Base-by-base conservation (phyloP, 2,113 vertebrate genomes). In the Delphinus delphis region DNA sequence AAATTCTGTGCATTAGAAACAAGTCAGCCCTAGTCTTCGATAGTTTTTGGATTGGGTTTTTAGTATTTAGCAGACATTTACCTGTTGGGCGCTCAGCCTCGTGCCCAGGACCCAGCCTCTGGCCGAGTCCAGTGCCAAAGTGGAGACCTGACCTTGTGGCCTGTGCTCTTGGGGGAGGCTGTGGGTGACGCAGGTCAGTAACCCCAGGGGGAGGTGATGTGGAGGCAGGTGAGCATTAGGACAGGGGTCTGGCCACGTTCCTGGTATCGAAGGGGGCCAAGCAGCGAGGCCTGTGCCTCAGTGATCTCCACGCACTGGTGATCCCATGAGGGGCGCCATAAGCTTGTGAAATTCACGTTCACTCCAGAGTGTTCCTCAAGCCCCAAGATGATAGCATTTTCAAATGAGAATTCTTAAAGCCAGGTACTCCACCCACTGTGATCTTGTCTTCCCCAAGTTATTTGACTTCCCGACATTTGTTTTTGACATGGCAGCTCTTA, bases 21-120 rank as follows among this genome's bases (percentile, higher is more conserved):
- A n/a, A 50, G 26, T 41, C 41, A 17, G 36, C 36, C 1, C 10
- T 76, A 20, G 58, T 63, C 18, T 53, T 58, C 21, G 10, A 63
- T 14, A 11, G 50, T 60, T 80, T 18, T 38, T 8, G 20, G 53
- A 33, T 41, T 77, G 50, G 38, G 17, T 14, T 67, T 88, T 63
- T 86, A 44, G 36, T 82, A 71, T 76, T 74, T 63, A 85, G 41
- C 81, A 82, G 36, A 36, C n/a, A n/a, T 85, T 92, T 92, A 26
- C 14, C 47, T 68, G 1, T 53, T 41, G 82, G 25, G 20, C 14
- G 8, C 25, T 81, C 21, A 63, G 33, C 73, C 20, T 92, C 2
- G 0, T 71, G 83, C 58, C 83, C 53, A 31, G 26, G 31, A 26
- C 53, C 13, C 0, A 41, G 26, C 53, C 26, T n/a, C 1, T 63